These are phyloP conservation scores for Lysiphlebus fabarum DNA, from an alignment of 1,140 invertebrate species.

Conservation along the genomic window DNA sequence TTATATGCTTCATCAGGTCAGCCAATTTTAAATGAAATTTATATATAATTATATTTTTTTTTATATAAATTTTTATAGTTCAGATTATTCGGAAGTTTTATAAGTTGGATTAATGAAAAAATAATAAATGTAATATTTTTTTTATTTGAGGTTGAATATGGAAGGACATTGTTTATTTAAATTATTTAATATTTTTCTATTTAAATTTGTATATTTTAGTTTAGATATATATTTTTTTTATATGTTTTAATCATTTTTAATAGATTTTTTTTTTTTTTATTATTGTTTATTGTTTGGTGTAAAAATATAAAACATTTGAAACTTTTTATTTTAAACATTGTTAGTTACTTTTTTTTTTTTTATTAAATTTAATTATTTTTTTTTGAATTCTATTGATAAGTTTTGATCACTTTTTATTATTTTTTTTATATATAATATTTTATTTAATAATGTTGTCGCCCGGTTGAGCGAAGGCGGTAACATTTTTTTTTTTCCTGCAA, in stretches of 20 bases:
- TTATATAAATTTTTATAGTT: slow-evolving; percentile 23
- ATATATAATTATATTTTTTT: background rate
- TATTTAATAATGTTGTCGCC: background rate
- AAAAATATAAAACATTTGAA: slow-evolving; percentile 50
- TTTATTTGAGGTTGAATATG: slow-evolving; percentile 49
- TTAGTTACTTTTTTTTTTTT: slow-evolving; percentile 33
- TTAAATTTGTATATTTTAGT: slow-evolving; percentile 25
- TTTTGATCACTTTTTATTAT: slow-evolving; percentile 27
- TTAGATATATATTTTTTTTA: slow-evolving; percentile 33
- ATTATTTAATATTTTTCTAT: slow-evolving; percentile 39
- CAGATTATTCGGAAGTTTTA: slow-evolving; percentile 23
- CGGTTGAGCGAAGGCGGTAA: background rate
- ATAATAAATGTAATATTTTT: slow-evolving; percentile 50
- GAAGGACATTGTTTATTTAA: slow-evolving; percentile 50
- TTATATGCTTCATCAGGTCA: slow-evolving; percentile 2
- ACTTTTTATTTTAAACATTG: slow-evolving; percentile 40
- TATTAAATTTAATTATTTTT: no score
- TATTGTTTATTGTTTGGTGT: slow-evolving; percentile 41
- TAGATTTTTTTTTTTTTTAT: slow-evolving; percentile 31
- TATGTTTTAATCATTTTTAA: slow-evolving; percentile 13
- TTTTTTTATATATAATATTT: slow-evolving; percentile 13
- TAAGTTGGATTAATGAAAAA: slow-evolving; percentile 28
- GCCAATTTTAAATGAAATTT: background rate
- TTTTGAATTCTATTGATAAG: slow-evolving; percentile 35
- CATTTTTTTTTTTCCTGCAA: slow-evolving; percentile 5